These are phyloP conservation scores for Clistopyga incitator DNA, from an alignment of 2,888 invertebrate species.

Conservation along the genomic window DNA sequence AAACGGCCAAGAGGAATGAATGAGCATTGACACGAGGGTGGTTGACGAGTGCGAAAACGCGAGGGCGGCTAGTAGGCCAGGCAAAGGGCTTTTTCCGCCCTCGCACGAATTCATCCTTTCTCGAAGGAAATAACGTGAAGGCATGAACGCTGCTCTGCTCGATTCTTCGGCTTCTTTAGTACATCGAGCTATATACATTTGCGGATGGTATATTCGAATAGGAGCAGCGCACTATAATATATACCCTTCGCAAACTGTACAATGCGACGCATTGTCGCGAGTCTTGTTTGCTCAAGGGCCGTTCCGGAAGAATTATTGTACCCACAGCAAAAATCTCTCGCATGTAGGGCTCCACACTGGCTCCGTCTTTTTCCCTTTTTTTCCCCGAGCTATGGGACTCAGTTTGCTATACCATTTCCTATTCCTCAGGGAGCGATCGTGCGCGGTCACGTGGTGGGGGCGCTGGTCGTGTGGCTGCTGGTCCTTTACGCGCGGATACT, in stretches of 20 bases:
- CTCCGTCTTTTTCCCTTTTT: conserved; percentile 23
- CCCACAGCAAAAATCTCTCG: conserved; percentile 49
- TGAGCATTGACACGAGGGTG: conserved; percentile 53
- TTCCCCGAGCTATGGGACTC: conserved; percentile 1
- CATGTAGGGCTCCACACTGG: conserved; percentile 27
- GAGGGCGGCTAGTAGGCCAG: conserved; percentile 69
- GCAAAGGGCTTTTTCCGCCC: conserved; percentile 76
- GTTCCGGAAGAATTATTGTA: conserved; percentile 69
- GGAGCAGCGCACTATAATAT: conserved; percentile 13
- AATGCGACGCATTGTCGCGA: conserved; percentile 72
- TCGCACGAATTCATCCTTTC: conserved; percentile 76
- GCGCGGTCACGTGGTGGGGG: conserved; percentile 72
- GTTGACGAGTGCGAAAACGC: conserved; percentile 48
- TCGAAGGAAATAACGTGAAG: conserved; percentile 47
- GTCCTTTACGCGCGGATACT: conserved; percentile 52
- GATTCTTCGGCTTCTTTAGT: conserved; percentile 52
- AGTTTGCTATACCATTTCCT: conserved; percentile 14
- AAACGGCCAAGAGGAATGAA: conserved; percentile 63
- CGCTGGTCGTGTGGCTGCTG: conserved; percentile 80
- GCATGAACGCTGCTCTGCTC: conserved; percentile 60
- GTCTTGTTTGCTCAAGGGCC: conserved; percentile 78
- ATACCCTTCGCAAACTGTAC: conserved; percentile 55
- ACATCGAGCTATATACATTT: conserved; percentile 5
- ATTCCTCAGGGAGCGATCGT: conserved; percentile 39
- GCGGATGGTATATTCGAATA: conserved; percentile 47